Evolutionary conservation across 2,888 invertebrate genomes (phyloP).

Genomic region (Acronicta psi): DNA sequence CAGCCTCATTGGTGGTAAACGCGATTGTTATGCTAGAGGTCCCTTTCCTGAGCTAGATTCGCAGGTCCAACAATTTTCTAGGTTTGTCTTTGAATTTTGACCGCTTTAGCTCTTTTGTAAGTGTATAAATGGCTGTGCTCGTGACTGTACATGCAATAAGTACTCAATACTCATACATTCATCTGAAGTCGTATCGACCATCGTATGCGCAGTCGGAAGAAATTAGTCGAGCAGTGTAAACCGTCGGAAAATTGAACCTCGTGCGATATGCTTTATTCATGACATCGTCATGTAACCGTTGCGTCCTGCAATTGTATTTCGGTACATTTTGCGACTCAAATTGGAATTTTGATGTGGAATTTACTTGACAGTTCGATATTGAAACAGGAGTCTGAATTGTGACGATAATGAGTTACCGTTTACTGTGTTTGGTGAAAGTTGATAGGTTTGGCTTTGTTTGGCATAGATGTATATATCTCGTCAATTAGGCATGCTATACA

Average conservation of each 20-base stretch:
- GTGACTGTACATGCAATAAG: too few species aligned
- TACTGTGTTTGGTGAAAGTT: conserved; percentile 1
- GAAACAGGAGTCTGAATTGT: conserved; percentile 50
- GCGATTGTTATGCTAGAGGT: too few species aligned
- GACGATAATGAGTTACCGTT: conserved; percentile 25
- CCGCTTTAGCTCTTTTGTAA: too few species aligned
- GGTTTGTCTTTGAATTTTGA: too few species aligned
- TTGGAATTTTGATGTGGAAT: conserved; percentile 71
- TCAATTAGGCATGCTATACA: conserved; percentile 3
- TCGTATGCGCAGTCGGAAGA: conserved; percentile 55
- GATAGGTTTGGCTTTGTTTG: neutral
- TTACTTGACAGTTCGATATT: conserved; percentile 71
- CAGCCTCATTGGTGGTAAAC: too few species aligned
- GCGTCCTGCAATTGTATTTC: conserved; percentile 73
- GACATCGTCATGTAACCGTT: conserved; percentile 67
- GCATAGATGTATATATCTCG: neutral
- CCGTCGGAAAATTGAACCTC: conserved; percentile 79
- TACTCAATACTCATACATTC: conserved; percentile 7
- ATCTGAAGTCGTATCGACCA: conserved; percentile 20
- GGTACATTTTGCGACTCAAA: conserved; percentile 67
- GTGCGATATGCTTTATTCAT: conserved; percentile 80
- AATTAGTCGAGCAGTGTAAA: conserved; percentile 72
- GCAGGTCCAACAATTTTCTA: too few species aligned
- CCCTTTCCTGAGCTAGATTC: too few species aligned
- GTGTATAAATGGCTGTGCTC: too few species aligned